Percentiles rank a stretch among this genome's conserved stretches.
These are phyloP conservation scores for Drosophila ogumai DNA, from an alignment of 1,140 invertebrate species.

Conservation along the genomic window DNA sequence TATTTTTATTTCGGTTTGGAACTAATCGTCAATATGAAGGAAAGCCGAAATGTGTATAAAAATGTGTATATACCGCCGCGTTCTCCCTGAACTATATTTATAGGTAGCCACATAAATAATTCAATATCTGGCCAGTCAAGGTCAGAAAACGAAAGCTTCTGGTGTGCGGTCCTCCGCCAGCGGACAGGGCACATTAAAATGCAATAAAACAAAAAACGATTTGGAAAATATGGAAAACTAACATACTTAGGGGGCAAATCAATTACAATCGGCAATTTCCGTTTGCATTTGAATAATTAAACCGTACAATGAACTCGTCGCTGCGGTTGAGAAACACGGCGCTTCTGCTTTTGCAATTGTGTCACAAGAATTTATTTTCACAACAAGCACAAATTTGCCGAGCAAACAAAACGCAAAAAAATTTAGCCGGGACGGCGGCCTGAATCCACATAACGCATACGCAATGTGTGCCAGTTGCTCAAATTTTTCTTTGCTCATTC, in stretches of 20 bases:
- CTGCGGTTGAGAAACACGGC: constrained; percentile 2
- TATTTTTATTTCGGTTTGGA: constrained; percentile 63
- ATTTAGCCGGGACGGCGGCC: constrained; percentile 28
- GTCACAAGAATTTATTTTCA: constrained; percentile 76
- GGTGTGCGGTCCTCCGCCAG: constrained; percentile 10
- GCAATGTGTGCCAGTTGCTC: constrained; percentile 62
- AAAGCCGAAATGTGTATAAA: constrained; percentile 55
- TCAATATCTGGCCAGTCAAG: constrained; percentile 70
- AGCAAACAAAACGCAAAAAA: constrained; percentile 33
- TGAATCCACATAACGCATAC: constrained; percentile 61
- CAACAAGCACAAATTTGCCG: constrained; percentile 53
- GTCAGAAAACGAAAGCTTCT: constrained; percentile 50
- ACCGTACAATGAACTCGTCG: constrained; percentile 44
- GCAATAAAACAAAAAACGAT: constrained; percentile 44
- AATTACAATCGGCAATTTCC: constrained; percentile 25
- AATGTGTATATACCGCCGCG: constrained; percentile 32
- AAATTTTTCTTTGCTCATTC: constrained; percentile 20
- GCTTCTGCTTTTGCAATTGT: constrained; percentile 54
- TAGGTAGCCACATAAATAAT: constrained; percentile 68
- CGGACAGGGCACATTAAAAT: constrained; percentile 49
- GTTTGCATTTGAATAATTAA: constrained; percentile 52
- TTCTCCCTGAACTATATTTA: constrained; percentile 78
- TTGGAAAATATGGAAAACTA: constrained; percentile 10
- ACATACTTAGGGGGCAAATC: constrained; percentile 17
- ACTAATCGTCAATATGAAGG: constrained; percentile 72